These are phyloP conservation scores for Epinephelus moara DNA, from an alignment of 2,113 vertebrate species.

Conservation along the genomic window DNA sequence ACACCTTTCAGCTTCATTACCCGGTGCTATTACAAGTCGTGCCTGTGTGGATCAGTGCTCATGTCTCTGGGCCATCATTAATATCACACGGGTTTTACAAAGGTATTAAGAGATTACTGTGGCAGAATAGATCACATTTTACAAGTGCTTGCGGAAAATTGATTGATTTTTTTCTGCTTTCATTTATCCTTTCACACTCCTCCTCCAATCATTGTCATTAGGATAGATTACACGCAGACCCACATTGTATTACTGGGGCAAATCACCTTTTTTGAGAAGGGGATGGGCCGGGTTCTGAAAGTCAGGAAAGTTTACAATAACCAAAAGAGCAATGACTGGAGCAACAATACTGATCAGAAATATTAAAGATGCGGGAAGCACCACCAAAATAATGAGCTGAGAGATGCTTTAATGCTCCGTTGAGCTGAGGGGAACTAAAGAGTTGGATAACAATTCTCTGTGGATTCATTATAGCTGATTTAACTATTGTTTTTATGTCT, in stretches of 20 bases:
- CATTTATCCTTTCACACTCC: constrained; percentile 42
- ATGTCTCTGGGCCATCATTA: constrained; percentile 64
- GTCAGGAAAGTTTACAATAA: background rate
- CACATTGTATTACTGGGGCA: background rate
- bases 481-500: background rate
- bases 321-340: background rate
- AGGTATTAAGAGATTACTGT: constrained; percentile 75
- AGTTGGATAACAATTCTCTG: too few relatives aligned
- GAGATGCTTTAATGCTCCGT: too few relatives aligned
- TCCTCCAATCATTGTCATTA: constrained; percentile 32
- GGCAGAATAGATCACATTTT: constrained; percentile 58
- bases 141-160: constrained; percentile 47
- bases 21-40: constrained; percentile 24
- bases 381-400: too few relatives aligned
- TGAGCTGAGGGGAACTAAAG: too few relatives aligned
- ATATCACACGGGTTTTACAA: constrained; percentile 68
- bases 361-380: too few relatives aligned
- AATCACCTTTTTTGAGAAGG: background rate
- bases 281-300: too few relatives aligned
- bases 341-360: too few relatives aligned
- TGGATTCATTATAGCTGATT: too few relatives aligned
- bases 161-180: constrained; percentile 23
- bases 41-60: constrained; percentile 56
- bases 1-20: constrained; percentile 74
- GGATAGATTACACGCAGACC: constrained; percentile 6